Evolutionary conservation across 2,113 vertebrate species (phyloP), one percentile per base, ranked within the genome.

Genomic region (Zapus hudsonius): DNA sequence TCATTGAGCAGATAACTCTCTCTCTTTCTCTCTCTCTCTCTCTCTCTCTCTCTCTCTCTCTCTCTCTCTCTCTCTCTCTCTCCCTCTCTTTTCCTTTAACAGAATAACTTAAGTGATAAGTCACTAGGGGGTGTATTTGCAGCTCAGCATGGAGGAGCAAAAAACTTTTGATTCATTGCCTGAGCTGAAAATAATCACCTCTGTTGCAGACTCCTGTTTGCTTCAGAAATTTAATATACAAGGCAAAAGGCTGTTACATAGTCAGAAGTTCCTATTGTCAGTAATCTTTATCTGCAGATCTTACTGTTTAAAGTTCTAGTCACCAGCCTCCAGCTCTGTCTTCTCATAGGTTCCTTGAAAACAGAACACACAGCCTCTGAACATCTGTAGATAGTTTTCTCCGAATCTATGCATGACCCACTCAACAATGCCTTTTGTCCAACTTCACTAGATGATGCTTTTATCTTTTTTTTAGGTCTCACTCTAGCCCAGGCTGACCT

Each of bases 331-430:
- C 59, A 82, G 75, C 9, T 25, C 42, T 79, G n/a, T 78, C 36
- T 85, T 89, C 33, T 85, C 70, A 55, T 31, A 31, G 27, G 52
- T 38, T 86, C 72, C n/a, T 57, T 57, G 55, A 36, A 87, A 33
- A 91, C 84, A 67, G 42, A 82, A 3, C 42, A 42, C 7, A 20
- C n/a, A 5, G 59, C 2, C 44, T 63, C n/a, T 70, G 23, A 52
- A 75, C 36, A 74, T 95, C 96, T 93, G 59, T 84, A 96, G 91
- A 94, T 87, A 38, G 75, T 91, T 86, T 86, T 42, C 40, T 95
- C 64, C 63, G 96, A 88, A 92, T 89, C 52, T 88, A 94, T 80
- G 52, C 11, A 52, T 52, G 52, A 52, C 42, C 29, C 72, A 44
- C 87, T 82, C 69, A 94, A 52, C 52, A 52, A 52, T 52, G 16